Conservation (phyloP, 2,797 vertebrate species). For the Arvicola amphibius region DNA sequence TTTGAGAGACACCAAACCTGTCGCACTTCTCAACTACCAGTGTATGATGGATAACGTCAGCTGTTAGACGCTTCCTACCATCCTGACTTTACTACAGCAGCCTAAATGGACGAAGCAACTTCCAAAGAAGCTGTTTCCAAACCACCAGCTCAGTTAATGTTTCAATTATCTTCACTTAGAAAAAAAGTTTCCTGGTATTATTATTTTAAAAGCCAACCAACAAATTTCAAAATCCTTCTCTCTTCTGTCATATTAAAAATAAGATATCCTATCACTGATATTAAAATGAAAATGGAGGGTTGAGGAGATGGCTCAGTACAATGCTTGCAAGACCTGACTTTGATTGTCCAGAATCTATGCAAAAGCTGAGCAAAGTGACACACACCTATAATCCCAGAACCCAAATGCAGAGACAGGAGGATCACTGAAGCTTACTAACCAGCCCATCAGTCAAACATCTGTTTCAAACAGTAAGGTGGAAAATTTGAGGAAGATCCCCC, state of each 20-base stretch:
- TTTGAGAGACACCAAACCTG: background rate
- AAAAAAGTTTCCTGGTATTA: constrained; percentile 46
- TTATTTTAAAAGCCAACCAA: constrained; percentile 52
- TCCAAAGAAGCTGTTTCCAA: constrained; percentile 10
- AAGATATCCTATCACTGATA: background rate
- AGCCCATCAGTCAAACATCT: background rate
- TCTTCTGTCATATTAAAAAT: background rate
- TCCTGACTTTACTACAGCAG: background rate
- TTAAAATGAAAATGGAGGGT: background rate
- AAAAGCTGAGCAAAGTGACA: background rate
- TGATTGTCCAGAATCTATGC: background rate
- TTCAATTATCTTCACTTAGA: constrained; percentile 25
- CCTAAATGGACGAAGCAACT: background rate
- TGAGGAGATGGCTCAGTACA: background rate
- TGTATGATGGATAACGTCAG: background rate
- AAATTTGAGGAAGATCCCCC: background rate
- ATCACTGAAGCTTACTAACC: background rate
- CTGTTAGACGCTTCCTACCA: background rate
- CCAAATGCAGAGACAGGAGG: background rate
- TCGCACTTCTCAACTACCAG: background rate
- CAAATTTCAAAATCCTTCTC: constrained; percentile 20
- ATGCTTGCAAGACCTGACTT: background rate
- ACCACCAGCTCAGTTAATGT: constrained; percentile 54
- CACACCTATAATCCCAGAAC: background rate
- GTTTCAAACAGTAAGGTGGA: background rate